Evolutionary conservation across 2,888 invertebrate species (phyloP).

Genomic region (Villa cingulata): DNA sequence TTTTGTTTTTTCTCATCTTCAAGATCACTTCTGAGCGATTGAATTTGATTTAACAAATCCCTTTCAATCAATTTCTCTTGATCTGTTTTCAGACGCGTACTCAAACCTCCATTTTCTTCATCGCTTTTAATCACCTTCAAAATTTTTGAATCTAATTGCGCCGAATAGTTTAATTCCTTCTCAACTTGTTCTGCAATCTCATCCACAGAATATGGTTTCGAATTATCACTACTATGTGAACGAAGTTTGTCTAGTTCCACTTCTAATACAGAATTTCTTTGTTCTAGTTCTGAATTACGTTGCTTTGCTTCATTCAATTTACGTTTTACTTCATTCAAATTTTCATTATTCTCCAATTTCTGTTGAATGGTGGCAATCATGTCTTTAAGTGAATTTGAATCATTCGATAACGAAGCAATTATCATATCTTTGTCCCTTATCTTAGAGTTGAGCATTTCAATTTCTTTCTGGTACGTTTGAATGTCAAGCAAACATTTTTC

Average conservation of each 20-base stretch:
- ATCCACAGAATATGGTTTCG: slow-evolving; percentile 36
- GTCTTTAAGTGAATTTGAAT: slow-evolving; percentile 42
- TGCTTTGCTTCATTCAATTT: slow-evolving; percentile 22
- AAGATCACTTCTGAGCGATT: slow-evolving; percentile 18
- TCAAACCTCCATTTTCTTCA: slow-evolving; percentile 25
- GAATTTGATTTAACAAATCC: slow-evolving; percentile 27
- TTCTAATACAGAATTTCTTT: slow-evolving; percentile 40
- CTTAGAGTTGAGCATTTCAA: slow-evolving; percentile 42
- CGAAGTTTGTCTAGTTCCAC: slow-evolving; percentile 27
- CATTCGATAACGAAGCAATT: slow-evolving; percentile 44
- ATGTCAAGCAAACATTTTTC: slow-evolving; percentile 30
- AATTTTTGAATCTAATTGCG: slow-evolving; percentile 44
- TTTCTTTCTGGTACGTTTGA: slow-evolving; percentile 39
- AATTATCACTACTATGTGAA: slow-evolving; percentile 15
- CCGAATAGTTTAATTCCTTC: slow-evolving; percentile 46
- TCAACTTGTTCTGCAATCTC: slow-evolving; percentile 43
- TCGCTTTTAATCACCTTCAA: slow-evolving; percentile 44
- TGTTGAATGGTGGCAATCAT: slow-evolving; percentile 39
- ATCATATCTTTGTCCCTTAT: slow-evolving; percentile 45
- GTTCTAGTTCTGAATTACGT: slow-evolving; percentile 31
- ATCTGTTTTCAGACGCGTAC: slow-evolving; percentile 20
- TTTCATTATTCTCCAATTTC: slow-evolving; percentile 37
- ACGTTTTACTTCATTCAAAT: slow-evolving; percentile 26
- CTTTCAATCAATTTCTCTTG: slow-evolving; percentile 23
- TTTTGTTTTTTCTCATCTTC: slow-evolving; percentile 41